A percentile compares a stretch with the other conserved stretches of the same genome.
phyloP scores from a whole-genome alignment of 2,113 vertebrate genomes.

The Hucho hucho region DNA sequence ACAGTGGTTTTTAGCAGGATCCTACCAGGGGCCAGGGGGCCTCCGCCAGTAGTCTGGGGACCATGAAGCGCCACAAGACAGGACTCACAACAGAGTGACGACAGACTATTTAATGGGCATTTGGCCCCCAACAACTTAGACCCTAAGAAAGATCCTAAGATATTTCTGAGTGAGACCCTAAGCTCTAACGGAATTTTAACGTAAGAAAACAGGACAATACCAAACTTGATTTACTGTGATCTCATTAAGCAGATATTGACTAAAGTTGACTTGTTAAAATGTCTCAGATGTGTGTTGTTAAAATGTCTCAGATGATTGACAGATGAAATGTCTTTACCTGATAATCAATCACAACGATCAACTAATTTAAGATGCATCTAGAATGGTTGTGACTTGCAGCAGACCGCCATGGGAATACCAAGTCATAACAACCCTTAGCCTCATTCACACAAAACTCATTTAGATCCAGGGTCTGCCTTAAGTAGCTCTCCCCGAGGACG shows the following conservation, averaged over 20 bases:
- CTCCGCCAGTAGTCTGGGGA: not conserved
- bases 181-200: no score
- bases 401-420: slow-evolving; percentile 8
- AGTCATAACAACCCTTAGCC: slow-evolving; percentile 42
- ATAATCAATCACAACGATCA: slow-evolving; percentile 28
- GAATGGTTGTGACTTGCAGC: slow-evolving; percentile 9
- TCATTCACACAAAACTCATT: slow-evolving; percentile 12
- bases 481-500: slow-evolving; percentile 17
- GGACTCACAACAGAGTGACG: not conserved
- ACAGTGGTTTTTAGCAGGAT: slow-evolving; percentile 41
- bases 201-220: no score
- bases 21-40: not conserved
- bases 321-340: not conserved
- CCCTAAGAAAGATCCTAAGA: no score
- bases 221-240: no score
- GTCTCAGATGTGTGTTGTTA: no score
- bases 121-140: not conserved
- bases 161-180: no score
- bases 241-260: no score
- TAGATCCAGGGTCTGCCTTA: not conserved
- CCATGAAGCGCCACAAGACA: not conserved
- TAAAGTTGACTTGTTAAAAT: no score
- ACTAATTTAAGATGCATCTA: not conserved
- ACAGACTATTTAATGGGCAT: not conserved
- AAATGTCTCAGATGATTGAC: no score